Evolutionary conservation across 2,888 invertebrate species (phyloP), one percentile per base, ranked within the genome.

Genomic region (Chelonus formosanus): DNA sequence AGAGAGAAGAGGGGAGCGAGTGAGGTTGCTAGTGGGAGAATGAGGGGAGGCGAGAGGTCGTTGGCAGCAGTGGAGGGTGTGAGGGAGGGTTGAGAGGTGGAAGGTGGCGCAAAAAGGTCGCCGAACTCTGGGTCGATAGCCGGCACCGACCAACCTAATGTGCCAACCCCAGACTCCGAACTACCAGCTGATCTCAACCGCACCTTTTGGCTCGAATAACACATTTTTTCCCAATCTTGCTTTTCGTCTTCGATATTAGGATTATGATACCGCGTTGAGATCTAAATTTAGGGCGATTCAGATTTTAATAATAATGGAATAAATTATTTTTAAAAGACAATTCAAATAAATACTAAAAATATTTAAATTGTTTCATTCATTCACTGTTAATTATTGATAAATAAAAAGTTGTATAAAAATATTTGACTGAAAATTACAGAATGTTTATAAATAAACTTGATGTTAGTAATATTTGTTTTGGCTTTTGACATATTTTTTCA

Each of bases 101-200:
- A 74, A 68, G 75, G 75, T 74, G 75, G 78, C 74, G 73, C 73
- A 71, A 76, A 78, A 77, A 76, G 80, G 79, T 80, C 79, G 78
- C 71, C 74, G 80, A 81, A 77, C 81, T 73, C 77, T 57, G 78
- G 81, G 81, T 81, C 81, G 81, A 81, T 81, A 81, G 72, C 81
- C 80, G 66, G 73, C 74, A 69, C 70, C 67, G 67, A 66, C 65
- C 56, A 59, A 55, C 53, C 56, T 8, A 32, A 53, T 55, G 40
- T 58, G 59, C 53, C 40, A 40, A 40, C 47, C 56, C 63, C 65
- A 67, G 65, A 66, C 67, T 65, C 64, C 52, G 54, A 52, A 35
- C 70, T 71, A 75, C 32, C 65, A 68, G 52, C 61, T 61, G 67
- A 67, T 61, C 70, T 63, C 40, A 55, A 52, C 62, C 35, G 3